Percentiles rank a stretch among this genome's conserved stretches.
Evolutionary conservation across 2,113 vertebrate genomes (phyloP).

Genomic region (Cnemophilus loriae): DNA sequence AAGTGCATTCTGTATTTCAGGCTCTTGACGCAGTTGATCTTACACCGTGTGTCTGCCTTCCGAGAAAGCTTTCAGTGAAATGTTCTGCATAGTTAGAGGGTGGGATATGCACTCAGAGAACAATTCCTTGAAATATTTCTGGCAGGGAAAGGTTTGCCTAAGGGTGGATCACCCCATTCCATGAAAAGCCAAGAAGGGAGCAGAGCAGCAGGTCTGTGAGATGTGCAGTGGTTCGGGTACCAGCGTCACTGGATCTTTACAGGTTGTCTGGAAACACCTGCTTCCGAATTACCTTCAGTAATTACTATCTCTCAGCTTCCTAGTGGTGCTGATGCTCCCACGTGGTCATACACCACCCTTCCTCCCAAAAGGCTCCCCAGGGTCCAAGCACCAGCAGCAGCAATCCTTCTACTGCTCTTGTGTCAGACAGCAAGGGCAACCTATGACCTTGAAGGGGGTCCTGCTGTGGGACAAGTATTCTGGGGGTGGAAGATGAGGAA

Average conservation of each 20-base stretch:
- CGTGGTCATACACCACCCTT: accelerated
- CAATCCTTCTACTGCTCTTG: not conserved
- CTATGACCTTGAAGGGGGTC: not conserved
- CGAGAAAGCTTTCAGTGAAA: conserved; percentile 58
- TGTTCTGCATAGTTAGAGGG: conserved; percentile 60
- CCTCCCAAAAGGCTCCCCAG: not conserved
- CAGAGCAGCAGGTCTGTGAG: not conserved
- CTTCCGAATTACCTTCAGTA: not conserved
- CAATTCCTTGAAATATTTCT: conserved; percentile 2
- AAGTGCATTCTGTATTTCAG: not conserved
- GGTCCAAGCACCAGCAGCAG: not conserved
- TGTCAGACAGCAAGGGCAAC: not conserved
- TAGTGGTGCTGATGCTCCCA: not conserved
- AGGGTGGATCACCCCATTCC: not conserved
- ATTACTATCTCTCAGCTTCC: not conserved
- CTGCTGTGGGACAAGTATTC: not conserved
- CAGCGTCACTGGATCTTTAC: not conserved
- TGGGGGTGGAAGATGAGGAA: not conserved
- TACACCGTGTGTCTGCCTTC: not conserved
- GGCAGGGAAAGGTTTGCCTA: not conserved
- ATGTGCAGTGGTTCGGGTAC: not conserved
- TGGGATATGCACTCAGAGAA: conserved; percentile 15
- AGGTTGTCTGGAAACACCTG: not conserved
- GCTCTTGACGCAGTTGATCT: not conserved
- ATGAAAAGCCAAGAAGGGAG: not conserved